Conservation (phyloP, 2,797 vertebrate genomes). For the Zenarchopterus dispar region DNA sequence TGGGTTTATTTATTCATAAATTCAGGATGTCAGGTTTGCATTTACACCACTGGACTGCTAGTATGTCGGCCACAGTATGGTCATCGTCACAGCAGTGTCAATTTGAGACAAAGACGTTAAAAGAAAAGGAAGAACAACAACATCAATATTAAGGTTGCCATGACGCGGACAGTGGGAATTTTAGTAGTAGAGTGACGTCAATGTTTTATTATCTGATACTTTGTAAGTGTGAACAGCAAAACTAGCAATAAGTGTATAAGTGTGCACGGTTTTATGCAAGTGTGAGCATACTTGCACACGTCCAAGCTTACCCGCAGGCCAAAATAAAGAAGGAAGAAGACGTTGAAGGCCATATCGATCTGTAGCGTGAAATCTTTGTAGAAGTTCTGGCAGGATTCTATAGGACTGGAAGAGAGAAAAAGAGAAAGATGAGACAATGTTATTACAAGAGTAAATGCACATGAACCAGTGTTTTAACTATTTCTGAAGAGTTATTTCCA, state of each 20-base stretch:
- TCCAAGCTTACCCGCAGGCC: conserved; percentile 92
- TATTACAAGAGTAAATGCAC: conserved; percentile 14
- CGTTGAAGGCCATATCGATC: conserved; percentile 99
- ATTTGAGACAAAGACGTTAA: neutral
- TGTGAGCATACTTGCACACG: neutral
- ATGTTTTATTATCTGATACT: no score
- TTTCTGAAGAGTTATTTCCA: no score
- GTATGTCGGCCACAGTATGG: conserved; percentile 42
- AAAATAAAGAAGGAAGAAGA: conserved; percentile 99
- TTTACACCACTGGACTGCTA: conserved; percentile 54
- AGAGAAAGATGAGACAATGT: conserved; percentile 45
- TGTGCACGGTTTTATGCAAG: neutral
- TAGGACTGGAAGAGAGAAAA: conserved; percentile 85
- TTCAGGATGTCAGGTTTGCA: conserved; percentile 51
- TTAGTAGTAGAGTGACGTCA: no score
- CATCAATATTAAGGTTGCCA: no score
- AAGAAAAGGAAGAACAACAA: no score
- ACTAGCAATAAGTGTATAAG: neutral
- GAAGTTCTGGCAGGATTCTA: conserved; percentile 99
- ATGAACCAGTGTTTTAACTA: neutral
- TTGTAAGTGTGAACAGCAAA: no score
- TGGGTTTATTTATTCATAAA: conserved; percentile 70
- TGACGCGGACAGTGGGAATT: no score
- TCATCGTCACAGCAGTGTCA: conserved; percentile 34
- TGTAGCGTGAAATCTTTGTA: conserved; percentile 99